Conservation (phyloP, 2,888 invertebrate genomes). For the Diplazon laetatorius region DNA sequence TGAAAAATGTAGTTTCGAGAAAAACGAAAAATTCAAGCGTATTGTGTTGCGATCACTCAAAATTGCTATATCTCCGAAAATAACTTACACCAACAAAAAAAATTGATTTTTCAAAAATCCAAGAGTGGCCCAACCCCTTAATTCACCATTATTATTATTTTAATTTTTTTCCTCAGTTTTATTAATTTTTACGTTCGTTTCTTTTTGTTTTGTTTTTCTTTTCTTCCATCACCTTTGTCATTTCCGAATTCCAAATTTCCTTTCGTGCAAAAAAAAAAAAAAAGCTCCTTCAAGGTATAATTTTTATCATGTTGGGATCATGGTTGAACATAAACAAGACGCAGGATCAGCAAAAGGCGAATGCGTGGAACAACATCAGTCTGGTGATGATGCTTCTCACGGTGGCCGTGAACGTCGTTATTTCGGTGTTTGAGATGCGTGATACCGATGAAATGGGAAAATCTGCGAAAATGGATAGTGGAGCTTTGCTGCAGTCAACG, state of each 20-base stretch:
- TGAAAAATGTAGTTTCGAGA: too few relatives aligned
- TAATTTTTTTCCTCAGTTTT: slow-evolving; percentile 61
- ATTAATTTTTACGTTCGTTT: slow-evolving; percentile 61
- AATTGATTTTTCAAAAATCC: too few relatives aligned
- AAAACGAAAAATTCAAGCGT: too few relatives aligned
- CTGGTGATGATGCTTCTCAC: slow-evolving; percentile 85
- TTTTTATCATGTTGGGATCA: slow-evolving; percentile 85
- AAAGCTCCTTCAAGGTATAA: slow-evolving; percentile 85
- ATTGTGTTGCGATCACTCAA: too few relatives aligned
- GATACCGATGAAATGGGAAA: not conserved
- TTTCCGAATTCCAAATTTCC: slow-evolving; percentile 56
- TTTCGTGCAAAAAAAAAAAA: slow-evolving; percentile 24
- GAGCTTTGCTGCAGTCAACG: not conserved
- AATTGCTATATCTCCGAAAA: too few relatives aligned
- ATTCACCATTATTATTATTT: too few relatives aligned
- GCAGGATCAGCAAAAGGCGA: slow-evolving; percentile 85
- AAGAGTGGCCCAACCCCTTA: too few relatives aligned
- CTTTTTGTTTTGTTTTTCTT: slow-evolving; percentile 55
- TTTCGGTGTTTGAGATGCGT: slow-evolving; percentile 85
- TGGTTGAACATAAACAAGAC: slow-evolving; percentile 86
- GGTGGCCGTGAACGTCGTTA: slow-evolving; percentile 85
- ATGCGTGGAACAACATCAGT: slow-evolving; percentile 85
- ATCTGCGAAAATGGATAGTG: not conserved
- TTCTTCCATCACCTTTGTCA: slow-evolving; percentile 36
- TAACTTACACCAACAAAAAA: too few relatives aligned